These are phyloP conservation scores for Todiramphus saurophagus DNA, from an alignment of 2,113 vertebrate species.

Conservation along the genomic window DNA sequence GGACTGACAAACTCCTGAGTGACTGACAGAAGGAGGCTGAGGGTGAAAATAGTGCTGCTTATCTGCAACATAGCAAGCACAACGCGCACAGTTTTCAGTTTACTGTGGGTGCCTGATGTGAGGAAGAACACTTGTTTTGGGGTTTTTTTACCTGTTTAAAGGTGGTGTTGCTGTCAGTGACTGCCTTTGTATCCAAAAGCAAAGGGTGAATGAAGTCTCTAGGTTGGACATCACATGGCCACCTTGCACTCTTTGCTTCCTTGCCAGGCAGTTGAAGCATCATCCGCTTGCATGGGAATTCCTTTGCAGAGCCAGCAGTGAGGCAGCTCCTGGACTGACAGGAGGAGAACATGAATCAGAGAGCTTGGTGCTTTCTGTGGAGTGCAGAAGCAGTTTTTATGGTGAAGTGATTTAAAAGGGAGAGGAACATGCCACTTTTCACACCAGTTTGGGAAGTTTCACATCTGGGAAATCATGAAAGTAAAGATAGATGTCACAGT, in stretches of 20 bases:
- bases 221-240: neutral
- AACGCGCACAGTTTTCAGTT: neutral
- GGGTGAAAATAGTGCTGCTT: neutral
- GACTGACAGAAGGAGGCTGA: neutral
- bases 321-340: neutral
- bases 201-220: neutral
- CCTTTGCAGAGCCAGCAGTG: neutral
- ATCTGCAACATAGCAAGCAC: neutral
- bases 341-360: neutral
- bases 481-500: neutral
- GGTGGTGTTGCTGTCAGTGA: neutral
- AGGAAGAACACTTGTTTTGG: neutral
- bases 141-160: neutral
- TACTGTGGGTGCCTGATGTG: fast-evolving
- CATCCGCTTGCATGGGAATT: neutral
- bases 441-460: neutral
- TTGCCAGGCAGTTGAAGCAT: neutral
- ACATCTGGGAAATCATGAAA: neutral
- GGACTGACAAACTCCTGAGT: no score
- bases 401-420: neutral
- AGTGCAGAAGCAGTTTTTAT: neutral
- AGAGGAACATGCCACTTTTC: neutral
- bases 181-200: neutral
- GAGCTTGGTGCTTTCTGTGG: neutral
- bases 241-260: neutral